Percentiles rank a stretch among this genome's conserved stretches.
Conservation (phyloP, 2,888 invertebrate genomes). For the Acleris laterana region DNA sequence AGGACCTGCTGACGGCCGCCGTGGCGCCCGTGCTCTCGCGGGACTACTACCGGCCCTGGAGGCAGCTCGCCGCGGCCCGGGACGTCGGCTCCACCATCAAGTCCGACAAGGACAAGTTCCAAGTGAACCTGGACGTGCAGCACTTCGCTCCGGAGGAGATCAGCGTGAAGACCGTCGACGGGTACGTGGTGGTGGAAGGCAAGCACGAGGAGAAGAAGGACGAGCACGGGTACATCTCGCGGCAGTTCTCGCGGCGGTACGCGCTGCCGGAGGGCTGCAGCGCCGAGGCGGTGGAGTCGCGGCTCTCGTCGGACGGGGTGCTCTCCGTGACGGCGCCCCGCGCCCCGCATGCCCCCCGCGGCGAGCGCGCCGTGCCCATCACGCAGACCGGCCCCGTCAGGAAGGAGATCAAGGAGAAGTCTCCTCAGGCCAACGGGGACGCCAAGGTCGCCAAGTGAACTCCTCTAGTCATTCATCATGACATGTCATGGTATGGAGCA, state of each 20-base stretch:
- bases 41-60: slow-evolving; percentile 66
- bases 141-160: slow-evolving; percentile 90
- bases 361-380: slow-evolving; percentile 83
- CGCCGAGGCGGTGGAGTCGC: slow-evolving; percentile 87
- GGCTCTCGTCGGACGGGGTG: slow-evolving; percentile 90
- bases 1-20: slow-evolving; percentile 64
- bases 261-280: slow-evolving; percentile 88
- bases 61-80: slow-evolving; percentile 63
- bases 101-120: slow-evolving; percentile 81
- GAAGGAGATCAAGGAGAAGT: slow-evolving; percentile 54
- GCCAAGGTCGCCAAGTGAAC: no score
- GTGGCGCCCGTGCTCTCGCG: slow-evolving; percentile 54
- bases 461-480: no score
- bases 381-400: slow-evolving; percentile 83
- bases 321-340: slow-evolving; percentile 87
- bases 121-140: slow-evolving; percentile 88
- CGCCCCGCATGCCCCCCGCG: slow-evolving; percentile 48
- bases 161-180: slow-evolving; percentile 88
- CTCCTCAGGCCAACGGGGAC: no score
- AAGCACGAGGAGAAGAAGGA: slow-evolving; percentile 91
- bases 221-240: slow-evolving; percentile 88
- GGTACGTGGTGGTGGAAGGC: slow-evolving; percentile 87
- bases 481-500: no score
- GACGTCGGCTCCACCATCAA: slow-evolving; percentile 79
- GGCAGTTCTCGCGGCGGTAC: slow-evolving; percentile 89